Base-by-base conservation (phyloP, 2,888 invertebrate species). In the Platycheirus rosarum region DNA sequence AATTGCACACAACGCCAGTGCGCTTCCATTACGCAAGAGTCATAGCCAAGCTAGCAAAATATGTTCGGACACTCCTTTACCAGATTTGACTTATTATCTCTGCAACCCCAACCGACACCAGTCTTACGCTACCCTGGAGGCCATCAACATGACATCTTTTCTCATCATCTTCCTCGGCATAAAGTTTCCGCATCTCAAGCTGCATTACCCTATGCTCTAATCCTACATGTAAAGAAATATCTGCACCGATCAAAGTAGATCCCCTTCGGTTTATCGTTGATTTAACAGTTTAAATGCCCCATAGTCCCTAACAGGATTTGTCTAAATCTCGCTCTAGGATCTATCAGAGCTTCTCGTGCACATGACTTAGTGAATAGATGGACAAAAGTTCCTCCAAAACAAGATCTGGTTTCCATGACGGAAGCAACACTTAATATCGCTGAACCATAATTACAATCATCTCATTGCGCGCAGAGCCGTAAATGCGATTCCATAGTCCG, bases 351-450 rank as follows among this genome's bases (percentile, higher is more conserved):
- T 16, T 18, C 35, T 53, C 2, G 18, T 29, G n/a, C n/a, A 11
- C 20, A 8, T 44, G 13, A n/a, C 35, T 0, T 44, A 8, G 4
- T 32, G 4, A 29, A 49, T 6, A 53, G n/a, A 8, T 20, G 18
- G 35, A 37, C 8, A 13, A 7, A 6, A n/a, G 18, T 37, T 13
- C 32, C 18, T 13, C n/a, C 2, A 42, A 51, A 82, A 82, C 82
- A 20, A 68, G 82, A 77, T 82, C 71, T 63, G 44, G 55, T 68
- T 77, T 71, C 68, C 62, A 82, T 82, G 82, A 82, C 82, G 82
- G 82, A 82, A 82, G 82, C 82, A 82, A 82, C 82, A 82, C 82
- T 82, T 82, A 82, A 77, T 71, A 77, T 77, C 77, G 82, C 68
- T 73, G 63, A 77, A 62, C 77, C 82, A 73, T 82, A 82, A 82